Evolutionary conservation across 2,113 vertebrate species (phyloP), one percentile per base, ranked within the genome.

Genomic region (Orientallactaga bullata): DNA sequence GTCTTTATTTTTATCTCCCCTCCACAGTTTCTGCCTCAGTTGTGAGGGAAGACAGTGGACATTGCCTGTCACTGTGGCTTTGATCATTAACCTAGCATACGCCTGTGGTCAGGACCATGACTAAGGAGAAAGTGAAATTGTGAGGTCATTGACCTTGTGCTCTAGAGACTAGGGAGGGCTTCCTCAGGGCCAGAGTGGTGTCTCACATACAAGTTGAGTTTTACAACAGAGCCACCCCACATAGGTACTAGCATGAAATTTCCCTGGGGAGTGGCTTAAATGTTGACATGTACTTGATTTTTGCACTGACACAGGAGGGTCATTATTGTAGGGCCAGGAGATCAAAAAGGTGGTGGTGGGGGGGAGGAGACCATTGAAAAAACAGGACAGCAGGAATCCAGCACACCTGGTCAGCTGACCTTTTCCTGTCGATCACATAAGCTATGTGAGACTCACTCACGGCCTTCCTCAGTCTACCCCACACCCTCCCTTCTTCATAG

Each of bases 21-120:
- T 79, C 21, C 21, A 39, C 1, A 4, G 72, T 86, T 35, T n/a
- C 55, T 88, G 60, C 91, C 93, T 91, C 32, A 66, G 39, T 58
- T 21, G 35, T 65, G 6, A 20, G 10, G 47, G 55, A 65, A 77
- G 93, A 26, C 42, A 26, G 77, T 66, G 58, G 77, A 32, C 24
- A 7, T 60, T 24, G 73, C 58, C 1, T 23, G 58, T 92, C 94
- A 78, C 68, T 78, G 61, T 88, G 93, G 93, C 89, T 95, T 93
- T 93, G 86, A 95, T 93, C 30, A 9, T 30, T 30, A 23, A 42
- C 77, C 63, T n/a, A 35, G 65, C 15, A 6, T 77, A 66, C 37
- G n/a, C n/a, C 71, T 30, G 69, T 58, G 90, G 89, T 93, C 76
- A 83, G 73, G 35, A 26, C 23, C 32, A 12, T 86, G 88, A 91